These are phyloP conservation scores for Thermophis baileyi DNA, from an alignment of 2,113 vertebrate species.

Conservation along the genomic window DNA sequence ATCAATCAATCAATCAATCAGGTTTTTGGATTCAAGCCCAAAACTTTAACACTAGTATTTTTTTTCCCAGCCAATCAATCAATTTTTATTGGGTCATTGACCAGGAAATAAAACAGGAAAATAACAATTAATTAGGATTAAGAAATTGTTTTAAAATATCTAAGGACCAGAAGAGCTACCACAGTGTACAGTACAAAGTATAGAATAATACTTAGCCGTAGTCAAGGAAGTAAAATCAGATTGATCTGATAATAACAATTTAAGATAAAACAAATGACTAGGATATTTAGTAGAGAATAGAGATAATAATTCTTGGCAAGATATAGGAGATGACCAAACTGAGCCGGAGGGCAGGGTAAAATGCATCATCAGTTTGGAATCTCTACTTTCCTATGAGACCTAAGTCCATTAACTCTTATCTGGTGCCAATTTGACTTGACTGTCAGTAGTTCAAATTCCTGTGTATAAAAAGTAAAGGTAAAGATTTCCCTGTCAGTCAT, in stretches of 20 bases:
- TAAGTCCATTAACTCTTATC: neutral
- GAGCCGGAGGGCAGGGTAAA: neutral
- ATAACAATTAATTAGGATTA: neutral
- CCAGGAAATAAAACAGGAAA: neutral
- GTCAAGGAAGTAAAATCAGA: neutral
- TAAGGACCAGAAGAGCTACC: too few species aligned
- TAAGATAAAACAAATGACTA: neutral
- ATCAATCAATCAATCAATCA: too few species aligned
- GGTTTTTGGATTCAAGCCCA: too few species aligned
- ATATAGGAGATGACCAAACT: neutral
- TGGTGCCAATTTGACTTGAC: neutral
- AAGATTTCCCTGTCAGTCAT: neutral
- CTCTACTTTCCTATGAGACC: neutral
- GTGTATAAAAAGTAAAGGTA: neutral
- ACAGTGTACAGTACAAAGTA: too few species aligned
- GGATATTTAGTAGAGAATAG: neutral
- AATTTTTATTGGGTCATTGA: neutral
- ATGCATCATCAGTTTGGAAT: neutral
- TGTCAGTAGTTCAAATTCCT: neutral
- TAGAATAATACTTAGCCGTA: neutral
- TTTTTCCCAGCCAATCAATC: too few species aligned
- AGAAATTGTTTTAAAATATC: neutral
- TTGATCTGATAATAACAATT: neutral
- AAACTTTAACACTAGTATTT: too few species aligned
- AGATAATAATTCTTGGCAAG: neutral